Percentiles rank a stretch among this genome's conserved stretches.
Conservation (phyloP, 2,888 invertebrate species). For the Eudemis profundana region DNA sequence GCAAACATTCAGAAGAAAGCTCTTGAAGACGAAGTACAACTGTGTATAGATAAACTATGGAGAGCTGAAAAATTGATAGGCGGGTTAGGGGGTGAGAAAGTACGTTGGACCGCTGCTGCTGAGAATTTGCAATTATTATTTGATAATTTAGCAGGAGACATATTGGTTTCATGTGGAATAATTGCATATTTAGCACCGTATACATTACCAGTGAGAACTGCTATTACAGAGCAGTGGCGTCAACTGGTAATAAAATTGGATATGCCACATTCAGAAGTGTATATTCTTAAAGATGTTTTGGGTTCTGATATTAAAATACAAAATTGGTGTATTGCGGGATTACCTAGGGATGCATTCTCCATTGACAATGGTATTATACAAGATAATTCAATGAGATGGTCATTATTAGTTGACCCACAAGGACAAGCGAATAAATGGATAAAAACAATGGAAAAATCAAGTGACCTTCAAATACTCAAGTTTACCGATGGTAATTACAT, state of each 20-base stretch:
- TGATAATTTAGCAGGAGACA: conserved; percentile 95
- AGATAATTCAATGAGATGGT: conserved; percentile 91
- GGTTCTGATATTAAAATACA: conserved; percentile 95
- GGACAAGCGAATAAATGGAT: conserved; percentile 95
- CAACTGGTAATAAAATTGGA: conserved; percentile 86
- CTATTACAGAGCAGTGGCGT: conserved; percentile 89
- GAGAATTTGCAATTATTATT: conserved; percentile 89
- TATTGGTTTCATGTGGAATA: conserved; percentile 94
- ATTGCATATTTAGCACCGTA: conserved; percentile 96
- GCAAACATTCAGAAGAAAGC: conserved; percentile 88
- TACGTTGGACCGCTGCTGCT: conserved; percentile 93
- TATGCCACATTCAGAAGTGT: conserved; percentile 92
- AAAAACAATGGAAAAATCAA: conserved; percentile 91
- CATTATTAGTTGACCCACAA: conserved; percentile 93
- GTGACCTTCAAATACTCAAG: conserved; percentile 89
- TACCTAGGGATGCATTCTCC: conserved; percentile 93
- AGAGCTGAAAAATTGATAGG: conserved; percentile 95
- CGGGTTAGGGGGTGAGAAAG: conserved; percentile 95
- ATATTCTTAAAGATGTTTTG: conserved; percentile 89
- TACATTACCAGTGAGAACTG: conserved; percentile 87
- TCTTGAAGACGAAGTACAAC: conserved; percentile 89
- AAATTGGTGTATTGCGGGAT: conserved; percentile 92
- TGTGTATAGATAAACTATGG: conserved; percentile 93
- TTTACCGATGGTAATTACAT: conserved; percentile 91
- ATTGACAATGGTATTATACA: conserved; percentile 94